Base-by-base conservation (phyloP, 2,113 vertebrate species). In the Neoarius graeffei region DNA sequence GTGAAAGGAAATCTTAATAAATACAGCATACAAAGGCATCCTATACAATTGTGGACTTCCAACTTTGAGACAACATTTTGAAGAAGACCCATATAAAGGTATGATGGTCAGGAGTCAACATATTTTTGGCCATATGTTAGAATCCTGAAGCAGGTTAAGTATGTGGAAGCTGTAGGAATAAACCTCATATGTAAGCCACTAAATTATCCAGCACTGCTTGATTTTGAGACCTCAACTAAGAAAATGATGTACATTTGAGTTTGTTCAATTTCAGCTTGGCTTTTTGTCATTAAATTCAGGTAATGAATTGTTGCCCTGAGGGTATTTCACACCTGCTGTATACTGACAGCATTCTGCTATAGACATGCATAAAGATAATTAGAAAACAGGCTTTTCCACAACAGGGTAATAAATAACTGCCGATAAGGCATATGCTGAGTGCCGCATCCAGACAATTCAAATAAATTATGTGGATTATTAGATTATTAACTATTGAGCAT, bases 391-490 rank as follows among this genome's bases (percentile, higher is more conserved):
- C 81, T 54, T 83, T 87, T 83, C 76, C 42, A 30, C n/a, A 57
- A 54, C 35, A 84, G 69, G 19, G 69, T 77, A 83, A 82, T 88
- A 62, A 76, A 54, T 88, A 20, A 88, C 52, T 60, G 57, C 81
- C 19, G 71, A 69, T 71, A 71, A 69, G 20, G 50, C 86, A 73
- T 83, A 80, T 81, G 79, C 52, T 83, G 86, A 83, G 80, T 83
- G 67, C 50, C 30, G 42, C 5, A 87, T 74, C 66, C 67, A 83
- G 81, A 73, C 80, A 87, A 57, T 87, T 87, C 86, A 83, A 67
- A 86, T 86, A 77, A 52, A 50, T 87, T 83, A 82, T 73, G 81
- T 76, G 81, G 66, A 83, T 87, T 83, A 74, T 87, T 83, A 83
- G 86, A 83, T 74, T 82, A 83, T 73, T 88, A 66, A 66, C 10